phyloP scores from a whole-genome alignment of 2,888 invertebrate species.

The Pseudococcus longispinus region DNA sequence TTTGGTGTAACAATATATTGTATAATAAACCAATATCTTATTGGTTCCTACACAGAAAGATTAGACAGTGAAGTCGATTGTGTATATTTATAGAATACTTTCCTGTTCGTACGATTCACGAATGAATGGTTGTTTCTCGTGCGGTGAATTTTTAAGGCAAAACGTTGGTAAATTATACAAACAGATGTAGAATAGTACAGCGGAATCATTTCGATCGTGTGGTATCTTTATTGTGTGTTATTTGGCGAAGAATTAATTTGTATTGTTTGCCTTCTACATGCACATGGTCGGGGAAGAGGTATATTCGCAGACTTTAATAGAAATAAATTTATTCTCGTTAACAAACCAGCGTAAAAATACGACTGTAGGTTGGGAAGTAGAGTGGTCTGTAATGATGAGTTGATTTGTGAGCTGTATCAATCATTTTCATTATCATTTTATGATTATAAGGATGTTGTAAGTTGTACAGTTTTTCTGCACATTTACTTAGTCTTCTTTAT shows the following conservation, averaged over 20 bases:
- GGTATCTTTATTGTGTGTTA: background rate
- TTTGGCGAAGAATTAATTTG: conserved; percentile 21
- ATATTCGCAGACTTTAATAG: conserved; percentile 14
- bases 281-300: background rate
- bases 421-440: conserved; percentile 36
- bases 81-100: no score
- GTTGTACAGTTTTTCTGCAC: background rate
- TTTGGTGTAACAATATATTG: no score
- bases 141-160: no score
- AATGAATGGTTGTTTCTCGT: no score
- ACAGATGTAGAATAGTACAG: background rate
- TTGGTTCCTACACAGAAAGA: no score
- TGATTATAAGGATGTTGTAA: background rate
- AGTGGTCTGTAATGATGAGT: background rate
- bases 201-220: background rate
- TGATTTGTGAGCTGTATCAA: background rate
- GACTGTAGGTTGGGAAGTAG: background rate
- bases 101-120: no score
- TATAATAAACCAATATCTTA: background rate
- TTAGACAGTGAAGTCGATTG: no score
- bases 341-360: background rate
- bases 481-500: no score
- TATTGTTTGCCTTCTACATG: conserved; percentile 8
- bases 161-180: no score
- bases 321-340: conserved; percentile 37